phyloP scores from a whole-genome alignment of 2,888 invertebrate genomes.

The Lepidochrysops patricia region DNA sequence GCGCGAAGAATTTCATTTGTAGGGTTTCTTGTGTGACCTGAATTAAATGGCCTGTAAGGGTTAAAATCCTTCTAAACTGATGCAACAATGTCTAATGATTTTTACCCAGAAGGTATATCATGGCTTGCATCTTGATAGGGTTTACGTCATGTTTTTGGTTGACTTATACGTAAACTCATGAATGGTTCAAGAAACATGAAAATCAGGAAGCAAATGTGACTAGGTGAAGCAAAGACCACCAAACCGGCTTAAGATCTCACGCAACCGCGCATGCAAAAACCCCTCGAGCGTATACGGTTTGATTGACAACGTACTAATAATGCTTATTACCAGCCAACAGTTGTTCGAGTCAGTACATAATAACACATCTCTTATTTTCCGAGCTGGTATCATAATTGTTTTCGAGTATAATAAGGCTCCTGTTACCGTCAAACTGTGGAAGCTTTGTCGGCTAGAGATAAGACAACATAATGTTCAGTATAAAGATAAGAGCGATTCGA shows the following conservation, averaged over 20 bases:
- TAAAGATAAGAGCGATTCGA: slow-evolving; percentile 11
- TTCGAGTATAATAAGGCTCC: neutral
- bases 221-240: neutral
- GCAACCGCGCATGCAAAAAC: neutral
- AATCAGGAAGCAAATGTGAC: neutral
- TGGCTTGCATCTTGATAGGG: too few species aligned
- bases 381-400: neutral
- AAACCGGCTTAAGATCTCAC: slow-evolving; percentile 5
- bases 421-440: slow-evolving; percentile 1
- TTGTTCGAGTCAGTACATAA: neutral
- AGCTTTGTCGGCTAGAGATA: slow-evolving; percentile 11
- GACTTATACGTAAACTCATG: too few species aligned
- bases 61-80: neutral
- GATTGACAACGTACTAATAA: slow-evolving; percentile 3
- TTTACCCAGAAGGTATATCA: too few species aligned
- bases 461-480: slow-evolving; percentile 2
- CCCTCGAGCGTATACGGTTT: neutral
- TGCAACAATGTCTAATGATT: neutral
- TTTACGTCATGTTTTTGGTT: too few species aligned
- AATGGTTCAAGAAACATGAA: slow-evolving; percentile 19
- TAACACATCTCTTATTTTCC: slow-evolving; percentile 5
- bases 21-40: slow-evolving; percentile 3
- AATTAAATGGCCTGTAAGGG: neutral
- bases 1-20: neutral
- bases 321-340: neutral